phyloP scores from a whole-genome alignment of 2,797 vertebrate species.

The Erpetoichthys calabaricus region DNA sequence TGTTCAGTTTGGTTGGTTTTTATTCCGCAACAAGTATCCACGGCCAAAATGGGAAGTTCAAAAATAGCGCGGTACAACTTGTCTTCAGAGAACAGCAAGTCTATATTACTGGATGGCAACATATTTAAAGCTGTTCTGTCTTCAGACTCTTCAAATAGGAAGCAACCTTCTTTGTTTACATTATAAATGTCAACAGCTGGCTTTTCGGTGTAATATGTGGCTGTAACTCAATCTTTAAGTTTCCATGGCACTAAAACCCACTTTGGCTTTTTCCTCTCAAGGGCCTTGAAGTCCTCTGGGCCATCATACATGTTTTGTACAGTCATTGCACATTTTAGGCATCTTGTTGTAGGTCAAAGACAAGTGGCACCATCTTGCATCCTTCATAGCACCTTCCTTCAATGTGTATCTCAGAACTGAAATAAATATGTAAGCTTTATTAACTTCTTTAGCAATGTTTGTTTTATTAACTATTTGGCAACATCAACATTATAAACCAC shows the following conservation, averaged over 20 bases:
- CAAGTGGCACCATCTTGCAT: too few relatives aligned
- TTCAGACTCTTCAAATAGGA: background rate
- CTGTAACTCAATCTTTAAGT: background rate
- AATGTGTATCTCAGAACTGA: too few relatives aligned
- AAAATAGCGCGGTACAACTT: background rate
- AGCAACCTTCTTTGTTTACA: background rate
- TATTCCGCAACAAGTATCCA: too few relatives aligned
- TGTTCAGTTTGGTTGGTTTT: too few relatives aligned
- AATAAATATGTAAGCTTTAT: too few relatives aligned
- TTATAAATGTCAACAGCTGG: background rate
- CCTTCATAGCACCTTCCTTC: too few relatives aligned
- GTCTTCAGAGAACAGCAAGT: background rate
- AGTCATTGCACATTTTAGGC: too few relatives aligned
- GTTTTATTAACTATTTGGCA: too few relatives aligned
- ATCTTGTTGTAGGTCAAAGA: too few relatives aligned
- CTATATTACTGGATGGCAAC: background rate
- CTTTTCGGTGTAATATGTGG: background rate
- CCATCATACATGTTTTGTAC: too few relatives aligned
- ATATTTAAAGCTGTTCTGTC: background rate
- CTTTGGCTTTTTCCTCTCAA: background rate
- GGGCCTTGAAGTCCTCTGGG: background rate
- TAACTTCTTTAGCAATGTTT: too few relatives aligned
- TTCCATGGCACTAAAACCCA: background rate
- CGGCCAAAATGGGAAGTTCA: background rate
- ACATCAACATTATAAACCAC: too few relatives aligned